Conservation (phyloP, 2,888 invertebrate species). For the Kuschelorhynchus macadamiae region DNA sequence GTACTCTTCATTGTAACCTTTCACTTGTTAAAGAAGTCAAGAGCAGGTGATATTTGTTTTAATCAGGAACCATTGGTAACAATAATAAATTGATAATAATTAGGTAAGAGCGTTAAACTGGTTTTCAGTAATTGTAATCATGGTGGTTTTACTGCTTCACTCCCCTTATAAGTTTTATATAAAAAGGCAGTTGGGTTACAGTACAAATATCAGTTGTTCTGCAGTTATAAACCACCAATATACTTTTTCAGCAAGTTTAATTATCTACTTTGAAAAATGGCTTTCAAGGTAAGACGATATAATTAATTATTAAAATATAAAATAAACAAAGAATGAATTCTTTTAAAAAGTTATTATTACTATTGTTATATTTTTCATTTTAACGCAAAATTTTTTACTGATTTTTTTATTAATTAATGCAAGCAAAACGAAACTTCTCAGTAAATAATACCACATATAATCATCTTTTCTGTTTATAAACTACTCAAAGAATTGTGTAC, state of each 20-base stretch:
- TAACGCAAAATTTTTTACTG: too few species aligned
- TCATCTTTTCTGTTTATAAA: too few species aligned
- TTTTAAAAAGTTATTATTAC: too few species aligned
- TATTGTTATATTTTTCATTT: too few species aligned
- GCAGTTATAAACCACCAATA: slow-evolving; percentile 6
- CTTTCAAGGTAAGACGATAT: slow-evolving; percentile 28
- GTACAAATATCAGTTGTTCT: slow-evolving; percentile 31
- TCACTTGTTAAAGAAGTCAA: slow-evolving; percentile 7
- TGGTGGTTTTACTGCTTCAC: slow-evolving; percentile 13
- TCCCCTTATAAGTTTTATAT: slow-evolving; percentile 31
- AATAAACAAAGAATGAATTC: slow-evolving; percentile 14
- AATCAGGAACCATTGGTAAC: slow-evolving; percentile 11
- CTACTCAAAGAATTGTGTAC: too few species aligned
- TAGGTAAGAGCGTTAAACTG: slow-evolving; percentile 23
- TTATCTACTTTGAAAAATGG: slow-evolving; percentile 27
- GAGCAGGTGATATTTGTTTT: slow-evolving; percentile 2
- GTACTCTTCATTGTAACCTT: slow-evolving; percentile 18
- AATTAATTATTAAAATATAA: neutral
- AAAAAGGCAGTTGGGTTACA: slow-evolving; percentile 26
- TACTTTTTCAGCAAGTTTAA: neutral
- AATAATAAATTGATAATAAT: slow-evolving; percentile 14
- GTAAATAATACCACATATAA: too few species aligned
- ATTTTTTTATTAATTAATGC: too few species aligned
- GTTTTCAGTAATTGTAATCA: slow-evolving; percentile 17
- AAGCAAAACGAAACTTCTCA: too few species aligned